phyloP scores from a whole-genome alignment of 1,140 invertebrate species.

The Zaprionus vittiger region DNA sequence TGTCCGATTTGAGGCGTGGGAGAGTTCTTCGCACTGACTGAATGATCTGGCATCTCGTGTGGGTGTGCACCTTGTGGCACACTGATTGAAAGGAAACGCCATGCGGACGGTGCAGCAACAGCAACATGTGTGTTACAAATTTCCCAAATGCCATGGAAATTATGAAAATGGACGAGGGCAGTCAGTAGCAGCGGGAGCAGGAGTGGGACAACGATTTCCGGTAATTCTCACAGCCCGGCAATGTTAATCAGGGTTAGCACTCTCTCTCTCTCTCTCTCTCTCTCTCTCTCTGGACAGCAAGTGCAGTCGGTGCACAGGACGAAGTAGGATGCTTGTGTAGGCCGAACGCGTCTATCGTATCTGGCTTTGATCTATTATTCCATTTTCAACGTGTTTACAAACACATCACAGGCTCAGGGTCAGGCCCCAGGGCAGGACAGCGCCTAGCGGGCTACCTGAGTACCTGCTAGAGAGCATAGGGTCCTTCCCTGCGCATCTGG shows the following conservation, averaged over 20 bases:
- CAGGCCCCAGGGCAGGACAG: slow-evolving; percentile 22
- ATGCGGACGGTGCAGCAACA: slow-evolving; percentile 18
- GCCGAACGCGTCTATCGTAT: slow-evolving; percentile 54
- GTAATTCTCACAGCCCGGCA: slow-evolving; percentile 43
- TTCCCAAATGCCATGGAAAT: slow-evolving; percentile 53
- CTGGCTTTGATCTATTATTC: slow-evolving; percentile 76
- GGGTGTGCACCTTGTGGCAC: slow-evolving; percentile 41
- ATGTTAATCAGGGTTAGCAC: slow-evolving; percentile 18
- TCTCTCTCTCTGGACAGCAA: slow-evolving; percentile 7
- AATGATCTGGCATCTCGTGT: slow-evolving; percentile 15
- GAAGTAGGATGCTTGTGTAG: slow-evolving; percentile 21
- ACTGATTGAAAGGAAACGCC: slow-evolving; percentile 55
- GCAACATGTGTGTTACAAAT: slow-evolving; percentile 79
- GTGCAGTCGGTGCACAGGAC: slow-evolving; percentile 3
- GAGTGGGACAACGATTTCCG: slow-evolving; percentile 44
- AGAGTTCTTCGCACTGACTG: slow-evolving; percentile 33
- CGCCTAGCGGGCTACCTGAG: slow-evolving; percentile 12
- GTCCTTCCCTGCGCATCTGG: slow-evolving; percentile 52
- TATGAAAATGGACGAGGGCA: slow-evolving; percentile 41
- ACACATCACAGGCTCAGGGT: slow-evolving; percentile 65
- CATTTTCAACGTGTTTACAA: slow-evolving; percentile 78
- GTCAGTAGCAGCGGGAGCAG: neutral
- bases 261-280: neutral
- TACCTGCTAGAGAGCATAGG: slow-evolving; percentile 24
- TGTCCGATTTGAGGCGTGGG: slow-evolving; percentile 36